Evolutionary conservation across 2,888 invertebrate species (phyloP).

Genomic region (Ochropacha duplaris): DNA sequence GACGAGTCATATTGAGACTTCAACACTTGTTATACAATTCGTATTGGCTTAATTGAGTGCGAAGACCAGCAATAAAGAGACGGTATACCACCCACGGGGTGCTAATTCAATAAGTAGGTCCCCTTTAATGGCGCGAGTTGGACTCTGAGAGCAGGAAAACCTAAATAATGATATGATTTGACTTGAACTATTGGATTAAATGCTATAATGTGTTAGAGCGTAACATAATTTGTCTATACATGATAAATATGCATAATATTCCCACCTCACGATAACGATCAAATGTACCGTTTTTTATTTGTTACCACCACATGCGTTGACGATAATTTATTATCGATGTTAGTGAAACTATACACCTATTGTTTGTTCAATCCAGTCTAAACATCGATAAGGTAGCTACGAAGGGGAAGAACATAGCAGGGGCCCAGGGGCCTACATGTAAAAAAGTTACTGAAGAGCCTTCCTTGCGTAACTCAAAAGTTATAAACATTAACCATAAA

Average conservation of each 20-base stretch:
- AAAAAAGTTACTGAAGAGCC: too few species aligned
- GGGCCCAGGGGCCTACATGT: neutral
- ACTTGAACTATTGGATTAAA: neutral
- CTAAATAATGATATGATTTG: slow-evolving; percentile 14
- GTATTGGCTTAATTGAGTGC: neutral
- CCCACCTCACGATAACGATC: neutral
- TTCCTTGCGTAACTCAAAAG: too few species aligned
- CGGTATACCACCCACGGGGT: slow-evolving; percentile 20
- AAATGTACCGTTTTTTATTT: too few species aligned
- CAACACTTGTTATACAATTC: neutral
- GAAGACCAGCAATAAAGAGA: slow-evolving; percentile 3
- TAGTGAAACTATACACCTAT: neutral
- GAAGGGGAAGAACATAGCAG: neutral
- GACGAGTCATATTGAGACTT: neutral
- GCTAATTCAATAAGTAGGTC: slow-evolving; percentile 30
- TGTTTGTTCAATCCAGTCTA: neutral
- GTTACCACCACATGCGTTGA: neutral
- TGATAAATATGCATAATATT: neutral
- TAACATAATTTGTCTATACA: neutral
- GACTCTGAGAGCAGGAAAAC: neutral
- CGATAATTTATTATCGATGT: neutral
- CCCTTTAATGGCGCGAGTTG: slow-evolving; percentile 28
- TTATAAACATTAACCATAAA: too few species aligned
- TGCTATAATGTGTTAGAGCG: neutral
- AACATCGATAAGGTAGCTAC: neutral